Base-by-base conservation (phyloP, 2,888 invertebrate species). In the Julus scanicus region DNA sequence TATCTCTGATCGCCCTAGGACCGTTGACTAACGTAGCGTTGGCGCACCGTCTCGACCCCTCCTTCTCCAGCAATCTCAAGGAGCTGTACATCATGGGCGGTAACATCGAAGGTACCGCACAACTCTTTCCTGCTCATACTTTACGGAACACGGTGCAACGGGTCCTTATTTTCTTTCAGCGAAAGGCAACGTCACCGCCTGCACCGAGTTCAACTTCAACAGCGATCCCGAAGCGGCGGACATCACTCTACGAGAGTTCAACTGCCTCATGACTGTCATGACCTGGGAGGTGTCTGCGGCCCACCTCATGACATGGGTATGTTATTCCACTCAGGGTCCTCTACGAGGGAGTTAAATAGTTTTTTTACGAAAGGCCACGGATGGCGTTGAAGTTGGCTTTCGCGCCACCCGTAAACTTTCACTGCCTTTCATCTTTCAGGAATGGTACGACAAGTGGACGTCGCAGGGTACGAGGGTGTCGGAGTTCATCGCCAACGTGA, bases 161-260 rank as follows among this genome's bases (percentile, higher is more conserved):
- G 53, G 53, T 53, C 53, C 11, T 53, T 53, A 17, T 8, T 44
- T 44, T 53, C 49, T 53, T 89, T 13, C 88, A 94, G 94, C 93
- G n/a, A 91, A 93, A 40, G 95, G 95, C 29, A 95, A 95, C 91
- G 92, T 92, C 39, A 94, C 94, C 1, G 91, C 94, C 1, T 92
- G 94, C 80, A 95, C 95, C 0, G 96, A 97, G 92, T 97, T 95
- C 91, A 97, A 97, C 92, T 96, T 96, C 91, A 94, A 93, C 90
- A 92, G 92, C 39, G 96, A 97, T 92, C 96, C 96, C 0, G 96
- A 97, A 92, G 95, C 96, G 2, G 96, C 95, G 0, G 93, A 94
- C 90, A 94, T 96, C 86, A 94, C 95, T n/a, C 92, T 96, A n/a
- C 92, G 93, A 44, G 94, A 93, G 90, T 92, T 94, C 57, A 92